phyloP scores from a whole-genome alignment of 2,888 invertebrate genomes.

The Pristionchus maxplancki region DNA sequence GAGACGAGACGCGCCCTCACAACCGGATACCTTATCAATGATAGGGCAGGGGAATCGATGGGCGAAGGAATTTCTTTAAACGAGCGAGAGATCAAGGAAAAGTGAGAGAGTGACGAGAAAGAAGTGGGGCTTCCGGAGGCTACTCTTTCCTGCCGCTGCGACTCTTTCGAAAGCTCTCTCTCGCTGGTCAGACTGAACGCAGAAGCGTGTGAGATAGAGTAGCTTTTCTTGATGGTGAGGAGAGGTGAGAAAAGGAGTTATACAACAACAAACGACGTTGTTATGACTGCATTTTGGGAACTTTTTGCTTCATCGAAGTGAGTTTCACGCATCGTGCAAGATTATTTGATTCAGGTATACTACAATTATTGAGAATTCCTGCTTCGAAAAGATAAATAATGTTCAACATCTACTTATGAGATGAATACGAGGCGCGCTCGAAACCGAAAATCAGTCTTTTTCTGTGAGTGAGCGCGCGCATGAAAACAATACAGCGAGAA shows the following conservation, averaged over 20 bases:
- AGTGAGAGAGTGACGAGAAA: slow-evolving; percentile 16
- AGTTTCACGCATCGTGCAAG: background rate
- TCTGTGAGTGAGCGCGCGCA: background rate
- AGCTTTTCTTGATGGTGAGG: too few relatives aligned
- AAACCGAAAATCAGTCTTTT: too few relatives aligned
- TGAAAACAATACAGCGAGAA: slow-evolving; percentile 14
- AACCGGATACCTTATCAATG: slow-evolving; percentile 33
- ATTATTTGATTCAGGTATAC: too few relatives aligned
- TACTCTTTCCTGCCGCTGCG: background rate
- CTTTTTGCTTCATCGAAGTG: background rate
- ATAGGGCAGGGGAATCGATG: background rate
- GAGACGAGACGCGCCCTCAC: background rate
- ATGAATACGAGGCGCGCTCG: too few relatives aligned
- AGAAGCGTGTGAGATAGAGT: too few relatives aligned
- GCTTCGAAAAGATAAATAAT: too few relatives aligned
- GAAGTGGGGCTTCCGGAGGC: slow-evolving; percentile 25
- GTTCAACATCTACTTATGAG: too few relatives aligned
- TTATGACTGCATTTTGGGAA: background rate
- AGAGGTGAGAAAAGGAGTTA: background rate
- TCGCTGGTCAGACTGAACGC: background rate
- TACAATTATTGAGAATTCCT: too few relatives aligned
- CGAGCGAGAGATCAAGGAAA: background rate
- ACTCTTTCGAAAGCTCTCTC: too few relatives aligned
- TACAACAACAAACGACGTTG: background rate
- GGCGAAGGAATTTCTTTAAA: background rate